Percentiles rank a stretch among this genome's conserved stretches.
Evolutionary conservation across 2,113 vertebrate species (phyloP).

Genomic region (Pagrus major): DNA sequence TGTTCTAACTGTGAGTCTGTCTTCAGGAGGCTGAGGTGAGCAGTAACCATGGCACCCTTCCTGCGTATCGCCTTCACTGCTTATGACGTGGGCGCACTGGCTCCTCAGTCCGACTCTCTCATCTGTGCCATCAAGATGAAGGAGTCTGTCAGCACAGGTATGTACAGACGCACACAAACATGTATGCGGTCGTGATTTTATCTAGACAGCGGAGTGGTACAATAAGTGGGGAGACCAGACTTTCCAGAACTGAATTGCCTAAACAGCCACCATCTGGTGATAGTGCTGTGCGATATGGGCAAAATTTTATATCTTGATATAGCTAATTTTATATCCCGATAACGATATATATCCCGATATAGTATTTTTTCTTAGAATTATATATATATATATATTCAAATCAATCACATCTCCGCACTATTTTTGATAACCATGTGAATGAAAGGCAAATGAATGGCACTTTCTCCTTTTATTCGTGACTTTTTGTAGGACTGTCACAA

Average conservation of each 20-base stretch:
- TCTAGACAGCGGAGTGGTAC: neutral
- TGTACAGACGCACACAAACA: slow-evolving; percentile 35
- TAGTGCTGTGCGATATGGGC: too few species aligned
- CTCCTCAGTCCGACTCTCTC: slow-evolving; percentile 82
- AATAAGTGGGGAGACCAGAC: neutral
- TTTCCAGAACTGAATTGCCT: neutral
- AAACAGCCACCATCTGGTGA: slow-evolving; percentile 25
- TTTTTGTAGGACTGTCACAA: too few species aligned
- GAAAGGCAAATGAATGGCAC: too few species aligned
- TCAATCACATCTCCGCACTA: too few species aligned
- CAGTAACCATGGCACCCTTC: slow-evolving; percentile 92
- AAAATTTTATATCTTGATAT: too few species aligned
- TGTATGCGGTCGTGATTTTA: neutral
- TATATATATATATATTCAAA: too few species aligned
- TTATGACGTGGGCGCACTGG: slow-evolving; percentile 87
- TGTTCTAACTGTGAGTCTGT: slow-evolving; percentile 21
- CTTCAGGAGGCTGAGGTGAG: slow-evolving; percentile 66
- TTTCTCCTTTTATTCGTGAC: too few species aligned
- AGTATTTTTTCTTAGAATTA: too few species aligned
- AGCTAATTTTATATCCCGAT: too few species aligned
- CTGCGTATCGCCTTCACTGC: slow-evolving; percentile 92
- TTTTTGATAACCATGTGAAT: too few species aligned
- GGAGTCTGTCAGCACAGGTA: slow-evolving; percentile 95
- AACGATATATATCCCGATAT: too few species aligned
- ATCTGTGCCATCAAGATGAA: slow-evolving; percentile 97